A percentile compares a stretch with the other conserved stretches of the same genome.
Conservation (phyloP, 1,140 invertebrate genomes). For the Aphaenogaster rudis region DNA sequence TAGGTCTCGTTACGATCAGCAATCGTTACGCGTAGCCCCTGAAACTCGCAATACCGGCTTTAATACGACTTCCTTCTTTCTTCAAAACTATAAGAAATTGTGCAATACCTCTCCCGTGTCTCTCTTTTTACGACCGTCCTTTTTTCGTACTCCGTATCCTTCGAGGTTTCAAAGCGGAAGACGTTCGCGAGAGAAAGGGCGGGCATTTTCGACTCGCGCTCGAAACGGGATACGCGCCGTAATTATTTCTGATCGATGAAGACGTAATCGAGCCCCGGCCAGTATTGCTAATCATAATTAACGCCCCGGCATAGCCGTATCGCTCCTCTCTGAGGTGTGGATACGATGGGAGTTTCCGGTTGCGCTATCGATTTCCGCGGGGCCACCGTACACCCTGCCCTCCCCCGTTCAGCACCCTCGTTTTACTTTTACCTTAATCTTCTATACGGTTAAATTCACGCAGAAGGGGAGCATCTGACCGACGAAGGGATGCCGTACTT, state of each 20-base stretch:
- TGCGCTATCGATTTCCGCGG: conserved; percentile 44
- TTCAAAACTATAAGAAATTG: conserved; percentile 12
- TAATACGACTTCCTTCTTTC: conserved; percentile 1
- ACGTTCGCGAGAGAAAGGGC: too few species aligned
- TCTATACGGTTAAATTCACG: background rate
- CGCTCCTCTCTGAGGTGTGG: background rate
- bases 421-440: conserved; percentile 38
- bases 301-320: background rate
- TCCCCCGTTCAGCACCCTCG: background rate
- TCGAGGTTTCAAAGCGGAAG: conserved; percentile 3
- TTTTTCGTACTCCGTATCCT: background rate
- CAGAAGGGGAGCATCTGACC: background rate
- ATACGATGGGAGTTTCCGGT: conserved; percentile 36
- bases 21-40: background rate
- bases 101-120: background rate
- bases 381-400: background rate
- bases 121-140: background rate
- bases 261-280: conserved; percentile 13
- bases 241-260: conserved; percentile 39
- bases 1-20: conserved; percentile 11
- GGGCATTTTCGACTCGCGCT: background rate
- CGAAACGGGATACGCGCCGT: background rate
- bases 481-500: background rate
- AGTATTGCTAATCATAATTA: conserved; percentile 39
- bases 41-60: background rate